Evolutionary conservation across 1,140 invertebrate genomes (phyloP).

Genomic region (Drosophila elegans): DNA sequence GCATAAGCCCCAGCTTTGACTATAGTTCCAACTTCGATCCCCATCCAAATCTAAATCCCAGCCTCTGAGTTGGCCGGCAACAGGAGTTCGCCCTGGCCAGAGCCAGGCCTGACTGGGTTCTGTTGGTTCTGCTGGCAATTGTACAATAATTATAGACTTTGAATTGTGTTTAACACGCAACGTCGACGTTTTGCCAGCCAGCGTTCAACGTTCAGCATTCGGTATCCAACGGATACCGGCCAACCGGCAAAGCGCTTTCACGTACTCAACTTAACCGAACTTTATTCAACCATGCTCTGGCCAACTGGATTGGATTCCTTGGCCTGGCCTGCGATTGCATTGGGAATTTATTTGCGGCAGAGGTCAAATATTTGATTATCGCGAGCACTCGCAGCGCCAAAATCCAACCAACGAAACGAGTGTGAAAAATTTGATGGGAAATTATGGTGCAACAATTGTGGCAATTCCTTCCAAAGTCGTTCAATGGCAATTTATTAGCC

Average conservation of each 20-base stretch:
- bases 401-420: slow-evolving; percentile 56
- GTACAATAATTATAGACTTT: slow-evolving; percentile 84
- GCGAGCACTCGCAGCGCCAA: slow-evolving; percentile 56
- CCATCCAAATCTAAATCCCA: slow-evolving; percentile 10
- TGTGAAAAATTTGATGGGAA: slow-evolving; percentile 84
- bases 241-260: slow-evolving; percentile 66
- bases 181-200: slow-evolving; percentile 63
- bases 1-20: neutral
- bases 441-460: slow-evolving; percentile 83
- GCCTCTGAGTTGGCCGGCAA: slow-evolving; percentile 26
- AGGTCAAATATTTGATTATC: slow-evolving; percentile 84
- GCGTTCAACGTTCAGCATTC: slow-evolving; percentile 22
- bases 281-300: slow-evolving; percentile 1
- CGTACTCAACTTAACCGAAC: slow-evolving; percentile 49
- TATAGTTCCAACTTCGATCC: slow-evolving; percentile 1
- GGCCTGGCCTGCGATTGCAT: slow-evolving; percentile 63
- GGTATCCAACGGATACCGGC: slow-evolving; percentile 34
- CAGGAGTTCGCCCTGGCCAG: slow-evolving; percentile 21
- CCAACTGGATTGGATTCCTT: slow-evolving; percentile 21
- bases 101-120: slow-evolving; percentile 51
- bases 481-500: slow-evolving; percentile 80
- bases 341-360: slow-evolving; percentile 83
- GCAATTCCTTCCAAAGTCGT: slow-evolving; percentile 68
- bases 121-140: slow-evolving; percentile 78
- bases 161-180: slow-evolving; percentile 84